A percentile compares a stretch with the other conserved stretches of the same genome.
These are phyloP conservation scores for Ondatra zibethicus DNA, from an alignment of 2,113 vertebrate genomes.

Conservation along the genomic window DNA sequence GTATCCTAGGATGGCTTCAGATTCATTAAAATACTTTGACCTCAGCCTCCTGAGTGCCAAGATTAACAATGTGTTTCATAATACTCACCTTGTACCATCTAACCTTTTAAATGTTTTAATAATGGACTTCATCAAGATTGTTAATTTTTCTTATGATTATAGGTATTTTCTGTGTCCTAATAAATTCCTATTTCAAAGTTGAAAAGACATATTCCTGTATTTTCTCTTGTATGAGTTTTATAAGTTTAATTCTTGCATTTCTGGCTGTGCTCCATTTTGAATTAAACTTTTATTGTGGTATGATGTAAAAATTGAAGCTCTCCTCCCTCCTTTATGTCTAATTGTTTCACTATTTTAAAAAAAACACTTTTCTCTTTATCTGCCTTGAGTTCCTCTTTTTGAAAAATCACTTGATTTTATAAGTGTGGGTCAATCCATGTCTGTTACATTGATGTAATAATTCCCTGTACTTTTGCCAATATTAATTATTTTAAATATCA, in stretches of 20 bases:
- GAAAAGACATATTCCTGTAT: neutral
- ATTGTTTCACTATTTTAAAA: neutral
- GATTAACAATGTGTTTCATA: neutral
- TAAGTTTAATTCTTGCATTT: neutral
- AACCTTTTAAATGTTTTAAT: neutral
- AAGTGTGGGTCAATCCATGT: neutral
- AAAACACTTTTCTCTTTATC: neutral
- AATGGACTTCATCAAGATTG: neutral
- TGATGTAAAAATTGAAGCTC: neutral
- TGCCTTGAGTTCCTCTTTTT: neutral
- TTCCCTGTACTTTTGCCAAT: neutral
- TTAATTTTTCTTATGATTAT: neutral
- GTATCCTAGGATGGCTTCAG: neutral
- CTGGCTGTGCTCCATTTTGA: neutral
- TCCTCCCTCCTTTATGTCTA: neutral
- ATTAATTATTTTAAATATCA: neutral
- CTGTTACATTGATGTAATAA: neutral
- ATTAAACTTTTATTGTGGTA: neutral
- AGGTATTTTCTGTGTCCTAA: neutral
- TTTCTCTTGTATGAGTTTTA: neutral
- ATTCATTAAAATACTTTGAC: neutral
- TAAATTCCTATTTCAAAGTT: neutral
- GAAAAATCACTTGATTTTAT: neutral
- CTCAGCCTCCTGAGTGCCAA: neutral
- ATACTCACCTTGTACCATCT: neutral